Percentiles rank a stretch among this genome's conserved stretches.
phyloP scores from a whole-genome alignment of 2,888 invertebrate genomes.

The Empis livida region DNA sequence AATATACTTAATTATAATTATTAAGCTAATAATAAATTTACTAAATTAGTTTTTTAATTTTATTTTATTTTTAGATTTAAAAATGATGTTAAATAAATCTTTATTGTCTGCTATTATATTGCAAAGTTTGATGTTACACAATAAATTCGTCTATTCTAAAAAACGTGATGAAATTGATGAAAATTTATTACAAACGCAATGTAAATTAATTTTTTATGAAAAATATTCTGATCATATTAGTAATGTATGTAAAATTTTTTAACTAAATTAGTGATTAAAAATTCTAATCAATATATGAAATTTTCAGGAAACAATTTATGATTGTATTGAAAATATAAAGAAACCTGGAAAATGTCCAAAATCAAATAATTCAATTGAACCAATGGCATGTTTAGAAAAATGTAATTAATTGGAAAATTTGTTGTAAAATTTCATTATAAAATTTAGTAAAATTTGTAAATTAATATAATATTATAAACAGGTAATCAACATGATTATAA shows the following conservation, averaged over 20 bases:
- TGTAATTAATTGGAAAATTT: too few species aligned
- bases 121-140: neutral
- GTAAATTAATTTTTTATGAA: slow-evolving; percentile 6
- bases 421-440: too few species aligned
- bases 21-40: too few species aligned
- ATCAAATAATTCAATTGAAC: neutral
- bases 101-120: neutral
- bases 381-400: neutral
- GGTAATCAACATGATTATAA: slow-evolving; percentile 45
- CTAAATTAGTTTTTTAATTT: too few species aligned
- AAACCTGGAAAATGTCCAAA: neutral
- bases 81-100: neutral
- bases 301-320: neutral
- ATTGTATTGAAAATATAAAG: neutral
- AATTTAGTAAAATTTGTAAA: too few species aligned
- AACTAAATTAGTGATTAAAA: neutral
- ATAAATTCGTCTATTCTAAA: neutral
- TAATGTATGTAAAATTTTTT: neutral
- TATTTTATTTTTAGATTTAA: too few species aligned
- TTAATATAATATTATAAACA: too few species aligned
- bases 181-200: slow-evolving; percentile 5
- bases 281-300: neutral
- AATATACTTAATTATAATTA: too few species aligned
- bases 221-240: neutral
- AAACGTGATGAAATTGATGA: slow-evolving; percentile 7